phyloP scores from a whole-genome alignment of 2,113 vertebrate species.

The Phyllopteryx taeniolatus region DNA sequence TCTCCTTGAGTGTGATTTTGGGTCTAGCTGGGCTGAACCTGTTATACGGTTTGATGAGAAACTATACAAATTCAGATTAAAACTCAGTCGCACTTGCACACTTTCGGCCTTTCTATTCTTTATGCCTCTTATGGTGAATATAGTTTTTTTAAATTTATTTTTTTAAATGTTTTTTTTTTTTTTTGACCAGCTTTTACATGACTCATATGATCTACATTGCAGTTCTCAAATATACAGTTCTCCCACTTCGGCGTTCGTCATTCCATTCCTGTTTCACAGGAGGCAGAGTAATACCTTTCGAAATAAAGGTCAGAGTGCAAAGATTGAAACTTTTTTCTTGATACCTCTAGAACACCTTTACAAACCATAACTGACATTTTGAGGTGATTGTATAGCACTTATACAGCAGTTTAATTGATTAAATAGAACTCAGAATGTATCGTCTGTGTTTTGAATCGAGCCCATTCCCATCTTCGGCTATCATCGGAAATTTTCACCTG shows the following conservation, averaged over 20 bases:
- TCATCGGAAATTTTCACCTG: too few relatives aligned
- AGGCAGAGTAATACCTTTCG: slow-evolving; percentile 25
- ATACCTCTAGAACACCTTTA: too few relatives aligned
- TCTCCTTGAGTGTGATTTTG: slow-evolving; percentile 42
- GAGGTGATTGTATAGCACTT: too few relatives aligned
- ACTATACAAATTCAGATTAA: slow-evolving; percentile 3
- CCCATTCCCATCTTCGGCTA: too few relatives aligned
- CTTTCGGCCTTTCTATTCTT: slow-evolving; percentile 11
- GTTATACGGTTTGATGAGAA: slow-evolving; percentile 25
- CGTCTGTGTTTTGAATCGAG: too few relatives aligned
- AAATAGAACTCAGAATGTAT: too few relatives aligned
- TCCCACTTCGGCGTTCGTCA: background rate
- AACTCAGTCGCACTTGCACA: slow-evolving; percentile 13
- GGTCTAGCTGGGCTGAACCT: slow-evolving; percentile 31
- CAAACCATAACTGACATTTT: too few relatives aligned
- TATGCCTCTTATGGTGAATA: slow-evolving; percentile 7
- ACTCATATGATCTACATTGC: slow-evolving; percentile 38
- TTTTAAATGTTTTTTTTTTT: background rate
- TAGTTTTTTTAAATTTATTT: too few relatives aligned
- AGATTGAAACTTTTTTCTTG: too few relatives aligned
- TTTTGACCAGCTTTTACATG: slow-evolving; percentile 18
- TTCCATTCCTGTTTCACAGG: slow-evolving; percentile 29
- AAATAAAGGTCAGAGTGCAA: background rate
- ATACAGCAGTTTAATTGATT: too few relatives aligned
- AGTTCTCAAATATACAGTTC: slow-evolving; percentile 30